Base-by-base conservation (phyloP, 1,140 invertebrate genomes). In the Heliconius melpomene region DNA sequence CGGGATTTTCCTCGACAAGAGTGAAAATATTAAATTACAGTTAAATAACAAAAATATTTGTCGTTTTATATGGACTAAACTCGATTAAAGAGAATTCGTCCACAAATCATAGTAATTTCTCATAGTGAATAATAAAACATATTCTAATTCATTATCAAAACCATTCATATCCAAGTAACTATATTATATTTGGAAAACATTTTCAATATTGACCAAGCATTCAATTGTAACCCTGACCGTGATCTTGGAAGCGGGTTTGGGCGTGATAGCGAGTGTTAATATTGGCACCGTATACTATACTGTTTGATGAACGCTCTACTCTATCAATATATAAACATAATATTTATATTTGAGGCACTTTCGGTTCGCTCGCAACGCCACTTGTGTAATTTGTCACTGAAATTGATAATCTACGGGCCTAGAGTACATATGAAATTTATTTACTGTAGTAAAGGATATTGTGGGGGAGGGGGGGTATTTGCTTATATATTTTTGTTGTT, bases 261-360 rank as follows among this genome's bases (percentile, higher is more conserved):
- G 84, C 85, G 84, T 85, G 92, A 94, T 93, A 94, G 91, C 89
- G 90, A 93, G 91, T 90, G 92, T 93, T 94, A 94, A 94, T 94
- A 94, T 94, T 94, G 91, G 91, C 91, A 90, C 80, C 91, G 89
- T 86, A 93, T 86, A 92, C 91, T 83, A 82, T 82, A 80, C 81
- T 94, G 91, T 94, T 94, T 94, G 93, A 92, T 88, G 88, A 93
- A 88, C 91, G 91, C 91, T 94, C 85, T 83, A 88, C 93, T 94
- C 91, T 94, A 93, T 94, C 93, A 94, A 94, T 94, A 94, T 94
- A 93, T 94, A 94, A 91, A 94, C 91, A 94, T 90, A 93, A 94
- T 94, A 94, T 94, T 94, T 94, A 94, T 94, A 91, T 94, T 92
- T 92, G 90, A 88, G 88, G 87, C 91, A 89, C 89, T 93, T 92